These are phyloP conservation scores for Neoitamus cyanurus DNA, from an alignment of 2,888 invertebrate genomes.

Conservation along the genomic window DNA sequence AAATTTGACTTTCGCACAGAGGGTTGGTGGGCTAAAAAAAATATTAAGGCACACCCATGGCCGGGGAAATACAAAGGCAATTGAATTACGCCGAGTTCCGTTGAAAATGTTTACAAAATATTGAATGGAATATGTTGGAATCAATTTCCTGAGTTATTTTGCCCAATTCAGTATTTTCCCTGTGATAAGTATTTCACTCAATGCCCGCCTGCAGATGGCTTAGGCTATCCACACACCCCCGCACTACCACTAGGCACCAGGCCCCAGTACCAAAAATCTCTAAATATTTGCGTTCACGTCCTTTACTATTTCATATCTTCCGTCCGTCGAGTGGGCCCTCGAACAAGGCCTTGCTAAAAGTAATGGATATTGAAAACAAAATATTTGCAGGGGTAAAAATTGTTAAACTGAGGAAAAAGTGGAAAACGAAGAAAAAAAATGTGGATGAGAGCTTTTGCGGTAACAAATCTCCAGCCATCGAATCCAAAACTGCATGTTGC, in stretches of 20 bases:
- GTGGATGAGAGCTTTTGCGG: background rate
- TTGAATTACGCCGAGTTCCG: slow-evolving; percentile 1
- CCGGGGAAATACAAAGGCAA: background rate
- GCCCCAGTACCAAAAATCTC: background rate
- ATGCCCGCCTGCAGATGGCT: background rate
- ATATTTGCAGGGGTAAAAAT: background rate
- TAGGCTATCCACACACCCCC: background rate
- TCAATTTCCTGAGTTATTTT: slow-evolving; percentile 27
- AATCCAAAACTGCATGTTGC: slow-evolving; percentile 1
- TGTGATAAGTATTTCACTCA: slow-evolving; percentile 4
- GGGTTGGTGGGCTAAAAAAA: background rate
- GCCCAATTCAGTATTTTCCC: slow-evolving; percentile 20
- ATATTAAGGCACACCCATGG: background rate
- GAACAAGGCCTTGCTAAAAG: background rate
- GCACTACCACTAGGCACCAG: background rate
- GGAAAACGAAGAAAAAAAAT: background rate
- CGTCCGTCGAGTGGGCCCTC: background rate
- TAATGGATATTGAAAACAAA: slow-evolving; percentile 1
- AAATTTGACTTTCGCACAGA: background rate
- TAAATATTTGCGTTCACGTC: background rate
- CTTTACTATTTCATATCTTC: background rate
- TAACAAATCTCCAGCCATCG: background rate
- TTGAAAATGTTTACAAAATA: slow-evolving; percentile 3
- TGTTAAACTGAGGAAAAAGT: background rate
- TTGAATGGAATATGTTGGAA: slow-evolving; percentile 19